These are phyloP conservation scores for Hesperia comma DNA, from an alignment of 2,888 invertebrate species.

Conservation along the genomic window DNA sequence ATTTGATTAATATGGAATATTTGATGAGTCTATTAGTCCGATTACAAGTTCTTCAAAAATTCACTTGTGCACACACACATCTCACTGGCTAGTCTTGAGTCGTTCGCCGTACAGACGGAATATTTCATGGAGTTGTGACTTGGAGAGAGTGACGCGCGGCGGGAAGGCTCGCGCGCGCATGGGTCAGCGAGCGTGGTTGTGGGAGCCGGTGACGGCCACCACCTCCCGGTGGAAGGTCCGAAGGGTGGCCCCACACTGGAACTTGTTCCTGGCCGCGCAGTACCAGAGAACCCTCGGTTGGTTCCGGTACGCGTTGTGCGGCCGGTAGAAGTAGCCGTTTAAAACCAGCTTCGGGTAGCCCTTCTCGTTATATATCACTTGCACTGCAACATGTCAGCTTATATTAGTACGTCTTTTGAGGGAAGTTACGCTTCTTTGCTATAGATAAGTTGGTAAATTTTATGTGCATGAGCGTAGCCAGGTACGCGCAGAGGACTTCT, in stretches of 20 bases:
- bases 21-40: too few species aligned
- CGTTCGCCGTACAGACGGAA: conserved; percentile 59
- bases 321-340: conserved; percentile 69
- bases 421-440: neutral
- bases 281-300: conserved; percentile 74
- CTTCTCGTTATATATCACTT: conserved; percentile 64
- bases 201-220: conserved; percentile 61
- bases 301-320: conserved; percentile 77
- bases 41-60: too few species aligned
- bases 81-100: conserved; percentile 40
- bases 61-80: neutral
- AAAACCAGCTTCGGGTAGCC: conserved; percentile 72
- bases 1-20: neutral
- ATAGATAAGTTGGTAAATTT: too few species aligned
- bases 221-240: conserved; percentile 67
- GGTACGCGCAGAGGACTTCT: too few species aligned
- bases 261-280: conserved; percentile 67
- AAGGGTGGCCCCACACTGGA: conserved; percentile 66
- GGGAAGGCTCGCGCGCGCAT: conserved; percentile 39
- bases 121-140: conserved; percentile 51
- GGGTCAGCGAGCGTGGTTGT: conserved; percentile 67
- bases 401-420: conserved; percentile 21
- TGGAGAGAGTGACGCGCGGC: conserved; percentile 39
- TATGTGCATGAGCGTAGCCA: too few species aligned
- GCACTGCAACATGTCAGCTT: conserved; percentile 59